A percentile compares a stretch with the other conserved stretches of the same genome.
phyloP scores from a whole-genome alignment of 1,140 invertebrate genomes.

The Brachionus angularis region DNA sequence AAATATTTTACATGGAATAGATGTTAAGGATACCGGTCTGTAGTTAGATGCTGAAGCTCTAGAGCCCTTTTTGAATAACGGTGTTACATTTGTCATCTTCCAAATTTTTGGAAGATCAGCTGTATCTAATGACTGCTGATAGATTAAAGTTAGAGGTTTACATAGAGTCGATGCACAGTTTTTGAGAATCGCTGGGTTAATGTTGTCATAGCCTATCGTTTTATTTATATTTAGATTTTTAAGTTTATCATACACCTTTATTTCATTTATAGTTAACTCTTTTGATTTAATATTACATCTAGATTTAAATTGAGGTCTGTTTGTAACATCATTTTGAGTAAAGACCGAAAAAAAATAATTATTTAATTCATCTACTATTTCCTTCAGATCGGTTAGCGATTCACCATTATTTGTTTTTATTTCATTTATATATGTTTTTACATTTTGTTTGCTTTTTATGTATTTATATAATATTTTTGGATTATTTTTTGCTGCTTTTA shows the following conservation, averaged over 20 bases:
- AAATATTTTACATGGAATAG: background rate
- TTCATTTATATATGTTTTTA: background rate
- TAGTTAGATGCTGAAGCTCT: conserved; percentile 32
- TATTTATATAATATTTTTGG: background rate
- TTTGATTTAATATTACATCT: background rate
- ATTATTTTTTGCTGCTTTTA: background rate
- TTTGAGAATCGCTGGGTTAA: background rate
- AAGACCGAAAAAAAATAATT: background rate
- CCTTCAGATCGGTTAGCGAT: background rate
- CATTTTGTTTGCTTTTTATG: background rate
- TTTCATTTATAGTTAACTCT: background rate
- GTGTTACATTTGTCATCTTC: conserved; percentile 36
- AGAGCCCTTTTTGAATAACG: conserved; percentile 41
- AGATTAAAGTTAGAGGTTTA: background rate
- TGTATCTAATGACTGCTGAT: background rate
- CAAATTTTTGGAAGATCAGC: conserved; percentile 34
- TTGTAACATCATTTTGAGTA: too few relatives aligned
- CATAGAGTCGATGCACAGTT: background rate
- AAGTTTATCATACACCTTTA: background rate
- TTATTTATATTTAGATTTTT: background rate
- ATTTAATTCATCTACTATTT: background rate
- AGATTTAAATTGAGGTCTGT: too few relatives aligned
- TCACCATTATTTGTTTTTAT: background rate
- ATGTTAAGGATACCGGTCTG: conserved; percentile 42
- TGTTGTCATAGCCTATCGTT: background rate